These are phyloP conservation scores for Emydoidea blandingii DNA, from an alignment of 2,797 vertebrate genomes.

Conservation along the genomic window DNA sequence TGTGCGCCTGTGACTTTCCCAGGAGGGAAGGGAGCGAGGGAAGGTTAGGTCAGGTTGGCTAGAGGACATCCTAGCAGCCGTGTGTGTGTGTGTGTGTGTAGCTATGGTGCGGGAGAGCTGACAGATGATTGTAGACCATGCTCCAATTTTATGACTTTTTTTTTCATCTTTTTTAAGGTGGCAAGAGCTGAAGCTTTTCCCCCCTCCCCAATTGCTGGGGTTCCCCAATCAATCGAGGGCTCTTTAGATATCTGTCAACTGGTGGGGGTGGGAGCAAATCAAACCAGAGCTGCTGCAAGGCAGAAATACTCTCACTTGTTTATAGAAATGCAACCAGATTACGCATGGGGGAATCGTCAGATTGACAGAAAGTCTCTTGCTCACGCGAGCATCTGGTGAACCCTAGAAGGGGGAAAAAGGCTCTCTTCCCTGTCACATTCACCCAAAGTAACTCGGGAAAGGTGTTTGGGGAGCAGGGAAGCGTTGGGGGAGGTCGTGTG, in stretches of 20 bases:
- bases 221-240: slow-evolving; percentile 65
- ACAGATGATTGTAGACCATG: slow-evolving; percentile 68
- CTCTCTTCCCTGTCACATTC: slow-evolving; percentile 28
- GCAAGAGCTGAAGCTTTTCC: slow-evolving; percentile 61
- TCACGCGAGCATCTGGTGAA: not conserved
- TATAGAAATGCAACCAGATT: slow-evolving; percentile 2
- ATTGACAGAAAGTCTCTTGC: not conserved
- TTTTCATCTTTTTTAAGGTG: slow-evolving; percentile 41
- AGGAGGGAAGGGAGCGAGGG: not conserved
- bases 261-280: slow-evolving; percentile 13
- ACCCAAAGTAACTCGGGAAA: not conserved
- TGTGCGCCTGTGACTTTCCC: not conserved
- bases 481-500: not conserved
- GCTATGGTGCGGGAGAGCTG: slow-evolving; percentile 56
- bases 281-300: not conserved
- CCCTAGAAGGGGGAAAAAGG: not conserved
- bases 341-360: not conserved
- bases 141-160: slow-evolving; percentile 60
- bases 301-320: slow-evolving; percentile 15
- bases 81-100: not conserved
- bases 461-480: not conserved
- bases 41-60: not conserved
- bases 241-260: slow-evolving; percentile 49
- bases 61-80: not conserved
- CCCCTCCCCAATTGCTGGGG: slow-evolving; percentile 61